Evolutionary conservation across 2,113 vertebrate species (phyloP).

Genomic region (Salvelinus alpinus): DNA sequence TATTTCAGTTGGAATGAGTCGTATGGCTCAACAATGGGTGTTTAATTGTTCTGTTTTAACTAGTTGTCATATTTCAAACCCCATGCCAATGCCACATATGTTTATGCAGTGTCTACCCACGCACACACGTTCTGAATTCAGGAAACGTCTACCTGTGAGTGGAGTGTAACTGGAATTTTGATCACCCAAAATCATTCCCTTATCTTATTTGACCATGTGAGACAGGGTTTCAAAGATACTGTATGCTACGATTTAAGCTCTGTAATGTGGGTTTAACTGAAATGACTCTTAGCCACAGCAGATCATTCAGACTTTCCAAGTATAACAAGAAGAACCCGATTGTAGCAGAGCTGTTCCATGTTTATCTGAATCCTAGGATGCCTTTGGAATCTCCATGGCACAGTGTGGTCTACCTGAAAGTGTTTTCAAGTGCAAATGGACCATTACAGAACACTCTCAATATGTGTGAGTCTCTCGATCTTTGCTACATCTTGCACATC

Average conservation of each 20-base stretch:
- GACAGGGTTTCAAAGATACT: neutral
- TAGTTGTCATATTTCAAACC: neutral
- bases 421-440: constrained; percentile 15
- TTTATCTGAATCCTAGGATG: neutral
- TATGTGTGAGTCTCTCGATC: neutral
- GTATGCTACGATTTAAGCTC: neutral
- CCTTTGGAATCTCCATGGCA: constrained; percentile 5
- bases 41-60: neutral
- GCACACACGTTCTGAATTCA: too few relatives aligned
- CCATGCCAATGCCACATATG: neutral
- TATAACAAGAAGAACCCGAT: neutral
- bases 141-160: too few relatives aligned
- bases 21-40: neutral
- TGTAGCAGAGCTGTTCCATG: neutral
- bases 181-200: too few relatives aligned
- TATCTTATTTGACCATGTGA: too few relatives aligned
- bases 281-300: neutral
- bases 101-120: neutral
- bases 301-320: neutral
- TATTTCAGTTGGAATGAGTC: neutral
- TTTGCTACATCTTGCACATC: neutral
- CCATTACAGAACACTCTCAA: constrained; percentile 5
- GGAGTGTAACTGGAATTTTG: too few relatives aligned
- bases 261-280: neutral
- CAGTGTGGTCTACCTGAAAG: neutral